Evolutionary conservation across 2,888 invertebrate genomes (phyloP).

Genomic region (Craniophora ligustri): DNA sequence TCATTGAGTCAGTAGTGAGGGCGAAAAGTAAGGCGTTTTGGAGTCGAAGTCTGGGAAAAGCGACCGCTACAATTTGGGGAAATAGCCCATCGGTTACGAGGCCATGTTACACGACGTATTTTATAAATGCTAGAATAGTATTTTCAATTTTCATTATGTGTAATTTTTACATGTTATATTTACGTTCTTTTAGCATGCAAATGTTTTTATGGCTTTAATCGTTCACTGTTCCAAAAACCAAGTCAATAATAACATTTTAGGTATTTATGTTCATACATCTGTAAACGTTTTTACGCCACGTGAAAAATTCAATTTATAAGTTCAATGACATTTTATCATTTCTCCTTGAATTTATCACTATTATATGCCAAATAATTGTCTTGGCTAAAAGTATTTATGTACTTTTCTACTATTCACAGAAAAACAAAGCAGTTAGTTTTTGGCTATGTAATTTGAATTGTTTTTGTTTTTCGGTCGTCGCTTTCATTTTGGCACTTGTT

Average conservation of each 20-base stretch:
- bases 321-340: conserved; percentile 82
- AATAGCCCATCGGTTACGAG: conserved; percentile 73
- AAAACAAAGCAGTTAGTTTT: conserved; percentile 23
- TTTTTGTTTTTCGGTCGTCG: not conserved
- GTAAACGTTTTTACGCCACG: conserved; percentile 9
- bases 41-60: conserved; percentile 74
- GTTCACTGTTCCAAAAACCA: conserved; percentile 34
- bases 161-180: not conserved
- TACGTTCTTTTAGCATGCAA: not conserved
- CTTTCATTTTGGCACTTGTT: conserved; percentile 7
- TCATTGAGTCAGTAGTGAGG: conserved; percentile 72
- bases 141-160: not conserved
- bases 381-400: conserved; percentile 41
- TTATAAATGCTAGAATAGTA: not conserved
- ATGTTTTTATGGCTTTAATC: conserved; percentile 27
- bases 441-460: not conserved
- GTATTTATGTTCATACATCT: conserved; percentile 16
- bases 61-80: conserved; percentile 73
- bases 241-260: conserved; percentile 7
- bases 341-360: conserved; percentile 81
- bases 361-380: conserved; percentile 68
- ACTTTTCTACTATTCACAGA: conserved; percentile 28
- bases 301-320: conserved; percentile 68
- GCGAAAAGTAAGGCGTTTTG: conserved; percentile 50
- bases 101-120: conserved; percentile 42